Evolutionary conservation across 30 jellyfish, hydroid and myxozoan genomes (phyloP), one percentile per base, ranked within the genome.

Genomic region (Phacellophora camtschatica): DNA sequence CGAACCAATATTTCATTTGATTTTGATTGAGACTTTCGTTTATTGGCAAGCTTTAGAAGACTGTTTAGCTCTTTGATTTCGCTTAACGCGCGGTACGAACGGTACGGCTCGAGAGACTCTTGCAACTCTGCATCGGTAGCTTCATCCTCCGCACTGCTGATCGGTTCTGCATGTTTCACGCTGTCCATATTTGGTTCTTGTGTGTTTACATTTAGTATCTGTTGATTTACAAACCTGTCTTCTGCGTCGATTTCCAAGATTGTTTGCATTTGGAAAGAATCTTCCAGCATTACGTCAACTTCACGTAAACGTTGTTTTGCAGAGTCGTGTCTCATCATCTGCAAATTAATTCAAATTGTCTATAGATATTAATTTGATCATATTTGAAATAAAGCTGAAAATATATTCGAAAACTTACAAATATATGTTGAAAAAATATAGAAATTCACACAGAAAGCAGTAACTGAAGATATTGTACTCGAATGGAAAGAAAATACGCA

Each of bases 41-140:
- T 77, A 25, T 84, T 80, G 23, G 80, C 88, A 19, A 75, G 73
- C n/a, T 72, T 50, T 49, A 81, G 54, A 62, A 90, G 71, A 6
- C 39, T 75, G 48, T 84, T 95, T 50, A 63, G 50, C 30, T 96
- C 87, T 37, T 67, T 73, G 69, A 90, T 89, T 16, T 91, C 94
- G 53, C 96, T 83, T 71, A 90, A 56, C 48, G 96, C 98, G 39
- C 98, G 82, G 84, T 90, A 90, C 27, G 98, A 90, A 39, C 96
- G 86, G 81, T 90, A 90, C 56, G 95, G 96, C 49, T 82, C 78
- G 20, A 90, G 24, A n/a, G 87, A 85, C 12, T 33, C 77, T 29
- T 66, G 97, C 2, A 85, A 76, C 1, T 83, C 88, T 34, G 75
- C 62, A 24, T 68, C 74, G 31, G 61, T 34, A 2, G 73, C 69